Conservation (phyloP, 2,797 vertebrate genomes). For the Sebastes taczanowskii region DNA sequence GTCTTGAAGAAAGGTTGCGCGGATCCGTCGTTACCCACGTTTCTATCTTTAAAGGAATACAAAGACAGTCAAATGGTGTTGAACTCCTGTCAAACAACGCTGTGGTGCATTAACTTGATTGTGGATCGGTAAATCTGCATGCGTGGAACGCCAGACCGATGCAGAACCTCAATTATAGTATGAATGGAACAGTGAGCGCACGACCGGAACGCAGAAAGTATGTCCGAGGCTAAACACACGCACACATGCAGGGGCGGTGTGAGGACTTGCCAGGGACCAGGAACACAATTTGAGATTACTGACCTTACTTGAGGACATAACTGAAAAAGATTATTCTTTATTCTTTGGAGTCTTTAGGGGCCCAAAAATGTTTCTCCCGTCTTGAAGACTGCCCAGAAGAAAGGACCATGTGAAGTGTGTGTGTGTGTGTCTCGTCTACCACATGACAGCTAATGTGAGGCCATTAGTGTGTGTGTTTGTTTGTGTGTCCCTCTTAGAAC, state of each 20-base stretch:
- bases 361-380: slow-evolving; percentile 60
- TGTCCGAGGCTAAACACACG: no score
- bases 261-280: not conserved
- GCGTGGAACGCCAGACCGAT: no score
- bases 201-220: no score
- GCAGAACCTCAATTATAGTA: no score
- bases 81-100: no score
- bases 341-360: slow-evolving; percentile 5
- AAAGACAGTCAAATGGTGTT: no score
- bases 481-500: slow-evolving; percentile 71
- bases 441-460: slow-evolving; percentile 66
- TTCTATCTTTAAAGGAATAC: no score
- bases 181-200: no score
- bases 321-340: slow-evolving; percentile 12
- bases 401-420: slow-evolving; percentile 49
- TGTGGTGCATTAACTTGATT: no score
- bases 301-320: slow-evolving; percentile 23
- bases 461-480: slow-evolving; percentile 77
- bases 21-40: no score
- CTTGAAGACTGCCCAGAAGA: slow-evolving; percentile 49
- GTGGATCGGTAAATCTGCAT: no score
- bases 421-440: slow-evolving; percentile 2
- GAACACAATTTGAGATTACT: slow-evolving; percentile 25
- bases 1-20: no score
- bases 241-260: not conserved